A percentile compares a stretch with the other conserved stretches of the same genome.
These are phyloP conservation scores for Maccullochella peelii DNA, from an alignment of 2,113 vertebrate genomes.

Conservation along the genomic window DNA sequence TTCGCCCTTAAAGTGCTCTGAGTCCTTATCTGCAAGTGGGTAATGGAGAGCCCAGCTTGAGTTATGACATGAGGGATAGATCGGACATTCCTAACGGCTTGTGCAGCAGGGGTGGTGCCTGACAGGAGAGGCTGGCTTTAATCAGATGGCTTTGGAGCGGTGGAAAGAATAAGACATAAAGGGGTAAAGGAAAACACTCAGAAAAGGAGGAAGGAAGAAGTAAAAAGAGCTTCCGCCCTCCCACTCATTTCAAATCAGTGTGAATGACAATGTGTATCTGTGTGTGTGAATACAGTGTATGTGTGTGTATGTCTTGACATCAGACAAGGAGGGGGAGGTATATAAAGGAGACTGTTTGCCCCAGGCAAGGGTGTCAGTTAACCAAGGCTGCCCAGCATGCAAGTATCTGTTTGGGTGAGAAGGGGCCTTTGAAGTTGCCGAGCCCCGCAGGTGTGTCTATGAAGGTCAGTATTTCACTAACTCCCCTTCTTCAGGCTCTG, in stretches of 20 bases:
- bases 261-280: slow-evolving; percentile 54
- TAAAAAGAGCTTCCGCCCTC: slow-evolving; percentile 45
- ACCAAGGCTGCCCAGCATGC: slow-evolving; percentile 72
- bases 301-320: slow-evolving; percentile 25
- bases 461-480: slow-evolving; percentile 73
- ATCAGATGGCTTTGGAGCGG: slow-evolving; percentile 70
- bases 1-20: slow-evolving; percentile 60
- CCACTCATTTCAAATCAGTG: slow-evolving; percentile 45
- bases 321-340: slow-evolving; percentile 10
- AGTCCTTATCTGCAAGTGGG: slow-evolving; percentile 73
- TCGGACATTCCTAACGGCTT: slow-evolving; percentile 77
- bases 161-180: slow-evolving; percentile 65
- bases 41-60: slow-evolving; percentile 73
- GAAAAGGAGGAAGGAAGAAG: slow-evolving; percentile 52
- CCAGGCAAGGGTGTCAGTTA: slow-evolving; percentile 78
- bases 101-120: slow-evolving; percentile 68
- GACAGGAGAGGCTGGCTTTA: slow-evolving; percentile 79
- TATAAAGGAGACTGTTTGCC: slow-evolving; percentile 66
- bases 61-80: slow-evolving; percentile 73
- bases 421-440: slow-evolving; percentile 79
- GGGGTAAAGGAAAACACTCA: slow-evolving; percentile 52
- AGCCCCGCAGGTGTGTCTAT: slow-evolving; percentile 82
- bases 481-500: slow-evolving; percentile 62
- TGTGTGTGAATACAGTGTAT: slow-evolving; percentile 23
- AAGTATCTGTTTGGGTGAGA: slow-evolving; percentile 70